A percentile compares a stretch with the other conserved stretches of the same genome.
phyloP scores from a whole-genome alignment of 2,888 invertebrate species.

The Torymus tubicola region DNA sequence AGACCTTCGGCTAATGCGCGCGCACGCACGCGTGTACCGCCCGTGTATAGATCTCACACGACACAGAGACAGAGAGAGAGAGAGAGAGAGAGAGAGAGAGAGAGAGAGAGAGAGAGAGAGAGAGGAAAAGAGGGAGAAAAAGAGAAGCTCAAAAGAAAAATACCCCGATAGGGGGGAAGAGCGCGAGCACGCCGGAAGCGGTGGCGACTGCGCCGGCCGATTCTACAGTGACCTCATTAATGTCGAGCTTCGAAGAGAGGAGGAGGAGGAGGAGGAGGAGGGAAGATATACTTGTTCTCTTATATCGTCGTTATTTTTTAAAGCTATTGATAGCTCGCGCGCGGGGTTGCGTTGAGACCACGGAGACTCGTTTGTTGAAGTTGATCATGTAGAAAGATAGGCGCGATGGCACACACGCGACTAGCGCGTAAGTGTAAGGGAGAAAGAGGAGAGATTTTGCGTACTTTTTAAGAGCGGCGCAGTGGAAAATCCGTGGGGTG shows the following conservation, averaged over 20 bases:
- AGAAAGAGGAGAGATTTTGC: too few relatives aligned
- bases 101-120: too few relatives aligned
- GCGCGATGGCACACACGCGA: not conserved
- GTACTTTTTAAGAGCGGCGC: too few relatives aligned
- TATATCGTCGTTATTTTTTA: constrained; percentile 60
- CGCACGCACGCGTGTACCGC: not conserved
- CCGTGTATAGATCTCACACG: constrained; percentile 24
- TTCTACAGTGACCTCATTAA: constrained; percentile 40
- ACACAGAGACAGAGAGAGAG: too few relatives aligned
- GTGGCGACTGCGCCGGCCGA: not conserved
- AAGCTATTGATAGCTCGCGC: constrained; percentile 49
- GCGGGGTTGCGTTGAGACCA: constrained; percentile 4
- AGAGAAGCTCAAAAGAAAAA: constrained; percentile 24
- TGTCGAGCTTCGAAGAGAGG: constrained; percentile 47
- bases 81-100: too few relatives aligned
- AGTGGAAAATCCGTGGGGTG: too few relatives aligned
- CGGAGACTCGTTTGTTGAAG: constrained; percentile 46
- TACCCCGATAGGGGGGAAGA: constrained; percentile 18
- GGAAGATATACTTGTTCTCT: constrained; percentile 55
- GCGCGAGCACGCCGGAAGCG: not conserved
- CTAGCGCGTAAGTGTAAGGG: not conserved
- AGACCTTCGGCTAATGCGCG: constrained; percentile 58
- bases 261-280: constrained; percentile 33
- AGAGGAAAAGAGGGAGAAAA: too few relatives aligned
- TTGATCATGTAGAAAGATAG: constrained; percentile 10